Evolutionary conservation across 2,888 invertebrate genomes (phyloP), one percentile per base, ranked within the genome.

Genomic region (Galeopsomyia nigrocyanea): DNA sequence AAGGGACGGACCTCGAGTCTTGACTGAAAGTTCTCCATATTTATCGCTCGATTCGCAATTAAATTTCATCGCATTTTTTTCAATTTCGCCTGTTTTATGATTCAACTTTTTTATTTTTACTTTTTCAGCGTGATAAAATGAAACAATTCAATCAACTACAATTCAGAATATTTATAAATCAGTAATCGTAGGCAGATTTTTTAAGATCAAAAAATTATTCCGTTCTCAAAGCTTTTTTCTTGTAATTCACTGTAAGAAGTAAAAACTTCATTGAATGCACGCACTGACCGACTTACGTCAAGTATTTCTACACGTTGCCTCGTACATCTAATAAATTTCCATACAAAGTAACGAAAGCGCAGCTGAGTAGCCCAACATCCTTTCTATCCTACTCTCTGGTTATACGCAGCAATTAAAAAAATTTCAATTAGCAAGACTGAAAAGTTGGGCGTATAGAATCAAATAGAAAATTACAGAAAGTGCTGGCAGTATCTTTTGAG

Each of bases 1-100:
- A 68, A 62, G 62, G 49, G 68, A 62, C 51, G 62, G 51, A 5
- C n/a, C 47, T 56, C 49, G 47, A 62, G 68, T 39, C 39, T 39
- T 39, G 39, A 39, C 10, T 39, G 39, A 39, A n/a, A 39, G 39
- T 39, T 39, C 39, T 39, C 39, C 7, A 39, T 39, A 10, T 10
- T 39, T 10, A 39, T 39, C 39, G 39, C 39, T 39, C 39, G 13
- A 39, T 39, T 3, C 39, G 39, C 39, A 39, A 39, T 39, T 10
- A 39, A 39, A 7, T 39, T 39, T 39, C 13, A 39, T 39, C 10
- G 7, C 13, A 10, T 39, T 39, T 39, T 39, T 13, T 10, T 1
- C 7, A 39, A 9, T 39, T 39, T 1, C 7, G 1, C 39, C 39
- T 39, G 3, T 2, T 26, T 26, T 5, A 26, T 26, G 26, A 2